Percentiles rank a stretch among this genome's conserved stretches.
Conservation (phyloP, 2,888 invertebrate species). For the Gastrophysa polygoni region DNA sequence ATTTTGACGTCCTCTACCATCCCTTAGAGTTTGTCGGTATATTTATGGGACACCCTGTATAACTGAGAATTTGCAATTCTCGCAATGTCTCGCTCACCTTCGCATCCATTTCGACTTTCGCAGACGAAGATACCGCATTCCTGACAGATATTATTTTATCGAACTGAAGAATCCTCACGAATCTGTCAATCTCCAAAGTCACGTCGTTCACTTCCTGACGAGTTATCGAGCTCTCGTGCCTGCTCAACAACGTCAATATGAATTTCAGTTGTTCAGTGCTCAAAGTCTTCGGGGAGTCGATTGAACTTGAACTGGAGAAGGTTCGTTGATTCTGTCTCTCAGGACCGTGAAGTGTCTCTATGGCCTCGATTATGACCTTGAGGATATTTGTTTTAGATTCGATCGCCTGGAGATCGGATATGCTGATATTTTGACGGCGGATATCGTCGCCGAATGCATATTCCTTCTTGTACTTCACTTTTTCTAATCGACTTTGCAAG, state of each 20-base stretch:
- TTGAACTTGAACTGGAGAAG: too few species aligned
- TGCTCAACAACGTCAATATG: constrained; percentile 33
- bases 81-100: too few species aligned
- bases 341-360: neutral
- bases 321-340: too few species aligned
- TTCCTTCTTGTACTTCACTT: neutral
- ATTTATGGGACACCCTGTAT: too few species aligned
- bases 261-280: constrained; percentile 35
- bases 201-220: constrained; percentile 50
- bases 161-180: constrained; percentile 46
- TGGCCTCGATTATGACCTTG: constrained; percentile 33
- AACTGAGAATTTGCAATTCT: too few species aligned
- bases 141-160: constrained; percentile 1
- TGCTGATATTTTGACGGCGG: constrained; percentile 35
- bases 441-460: constrained; percentile 10
- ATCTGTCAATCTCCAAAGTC: constrained; percentile 46
- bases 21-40: too few species aligned
- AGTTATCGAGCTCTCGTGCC: constrained; percentile 42
- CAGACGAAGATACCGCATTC: too few species aligned
- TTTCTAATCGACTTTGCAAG: too few species aligned
- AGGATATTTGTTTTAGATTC: constrained; percentile 41
- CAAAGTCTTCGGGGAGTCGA: neutral
- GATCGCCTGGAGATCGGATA: constrained; percentile 29
- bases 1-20: too few species aligned
- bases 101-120: too few species aligned